A percentile compares a stretch with the other conserved stretches of the same genome.
Evolutionary conservation across 2,113 vertebrate species (phyloP).

Genomic region (Sigmodon hispidus): DNA sequence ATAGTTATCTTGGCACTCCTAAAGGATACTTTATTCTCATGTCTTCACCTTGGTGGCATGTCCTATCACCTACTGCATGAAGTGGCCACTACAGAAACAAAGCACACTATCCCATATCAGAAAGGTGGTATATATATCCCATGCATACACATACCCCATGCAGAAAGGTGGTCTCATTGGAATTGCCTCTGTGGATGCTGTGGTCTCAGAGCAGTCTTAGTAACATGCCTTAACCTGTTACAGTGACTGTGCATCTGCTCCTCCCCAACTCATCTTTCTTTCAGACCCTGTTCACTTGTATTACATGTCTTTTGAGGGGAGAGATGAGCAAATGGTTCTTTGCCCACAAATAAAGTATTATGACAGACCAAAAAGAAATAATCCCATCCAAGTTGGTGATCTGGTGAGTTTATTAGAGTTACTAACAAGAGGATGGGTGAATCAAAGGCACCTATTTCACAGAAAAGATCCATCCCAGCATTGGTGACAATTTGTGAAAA

Average conservation of each 20-base stretch:
- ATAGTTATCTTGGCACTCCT: background rate
- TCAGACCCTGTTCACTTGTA: background rate
- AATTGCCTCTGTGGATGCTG: background rate
- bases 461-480: background rate
- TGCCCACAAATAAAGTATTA: background rate
- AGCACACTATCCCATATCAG: background rate
- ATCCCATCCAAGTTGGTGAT: too few relatives aligned
- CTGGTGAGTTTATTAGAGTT: background rate
- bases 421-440: background rate
- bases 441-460: background rate
- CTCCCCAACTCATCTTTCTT: background rate
- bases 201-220: background rate
- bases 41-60: background rate
- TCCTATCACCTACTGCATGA: background rate
- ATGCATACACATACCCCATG: background rate
- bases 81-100: background rate
- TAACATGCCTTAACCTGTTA: too few relatives aligned
- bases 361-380: background rate
- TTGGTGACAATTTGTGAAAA: background rate
- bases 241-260: background rate
- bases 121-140: too few relatives aligned
- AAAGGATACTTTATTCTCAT: background rate
- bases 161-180: too few relatives aligned
- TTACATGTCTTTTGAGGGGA: background rate
- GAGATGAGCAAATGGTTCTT: background rate